These are phyloP conservation scores for Rhea americana DNA, from an alignment of 2,113 vertebrate genomes.

Conservation along the genomic window DNA sequence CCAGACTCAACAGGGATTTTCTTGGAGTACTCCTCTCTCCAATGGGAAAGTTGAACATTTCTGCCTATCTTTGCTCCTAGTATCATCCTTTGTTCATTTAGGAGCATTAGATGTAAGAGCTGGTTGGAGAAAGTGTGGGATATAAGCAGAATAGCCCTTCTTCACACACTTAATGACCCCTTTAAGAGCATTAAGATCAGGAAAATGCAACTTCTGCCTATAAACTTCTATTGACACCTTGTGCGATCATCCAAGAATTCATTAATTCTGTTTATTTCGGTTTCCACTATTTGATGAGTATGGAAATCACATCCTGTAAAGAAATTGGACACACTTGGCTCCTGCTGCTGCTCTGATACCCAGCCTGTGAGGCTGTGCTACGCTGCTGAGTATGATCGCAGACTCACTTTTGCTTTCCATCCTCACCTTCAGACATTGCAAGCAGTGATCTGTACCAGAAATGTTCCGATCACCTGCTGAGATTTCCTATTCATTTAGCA, in stretches of 20 bases:
- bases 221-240: neutral
- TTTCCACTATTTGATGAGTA: constrained; percentile 15
- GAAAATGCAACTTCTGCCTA: neutral
- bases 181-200: neutral
- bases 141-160: neutral
- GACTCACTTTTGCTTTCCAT: neutral
- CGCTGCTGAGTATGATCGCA: rapidly evolving
- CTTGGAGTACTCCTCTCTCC: neutral
- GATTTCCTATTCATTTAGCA: neutral
- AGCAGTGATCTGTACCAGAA: neutral
- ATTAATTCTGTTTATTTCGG: constrained; percentile 38
- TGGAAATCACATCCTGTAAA: constrained; percentile 46
- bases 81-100: neutral
- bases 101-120: neutral
- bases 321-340: constrained; percentile 23
- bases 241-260: neutral
- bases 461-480: rapidly evolving
- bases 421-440: neutral
- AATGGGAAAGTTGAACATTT: neutral
- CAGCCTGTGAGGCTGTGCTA: neutral
- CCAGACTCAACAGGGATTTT: neutral
- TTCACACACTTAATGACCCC: neutral
- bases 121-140: neutral
- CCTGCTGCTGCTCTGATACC: neutral
- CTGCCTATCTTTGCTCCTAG: neutral